phyloP scores from a whole-genome alignment of 2,113 vertebrate species.

The Anthoscopus minutus region DNA sequence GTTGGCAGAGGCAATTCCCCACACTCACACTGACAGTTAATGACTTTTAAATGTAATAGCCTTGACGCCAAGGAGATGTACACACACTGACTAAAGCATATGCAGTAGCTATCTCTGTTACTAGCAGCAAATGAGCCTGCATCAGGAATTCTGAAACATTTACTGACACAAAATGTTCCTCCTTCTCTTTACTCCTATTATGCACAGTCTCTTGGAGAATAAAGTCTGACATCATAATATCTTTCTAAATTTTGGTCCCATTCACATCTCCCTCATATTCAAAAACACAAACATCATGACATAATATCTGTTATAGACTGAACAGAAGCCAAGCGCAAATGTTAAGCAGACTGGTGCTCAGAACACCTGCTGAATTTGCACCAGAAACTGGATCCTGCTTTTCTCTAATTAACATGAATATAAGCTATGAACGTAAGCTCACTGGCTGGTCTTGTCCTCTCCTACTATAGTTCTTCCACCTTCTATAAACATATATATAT shows the following conservation, averaged over 20 bases:
- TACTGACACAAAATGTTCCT: background rate
- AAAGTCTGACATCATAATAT: background rate
- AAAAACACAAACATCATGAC: background rate
- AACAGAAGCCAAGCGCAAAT: background rate
- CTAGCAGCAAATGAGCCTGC: background rate
- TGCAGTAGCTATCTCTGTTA: background rate
- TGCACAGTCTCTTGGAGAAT: background rate
- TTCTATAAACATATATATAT: background rate
- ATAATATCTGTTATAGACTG: background rate
- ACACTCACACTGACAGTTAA: background rate
- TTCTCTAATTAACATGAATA: background rate
- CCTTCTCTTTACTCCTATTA: background rate
- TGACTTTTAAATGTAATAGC: background rate
- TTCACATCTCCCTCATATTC: background rate
- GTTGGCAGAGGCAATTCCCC: background rate
- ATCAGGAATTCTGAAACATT: background rate
- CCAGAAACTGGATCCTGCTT: background rate
- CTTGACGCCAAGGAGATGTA: background rate
- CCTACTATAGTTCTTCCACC: background rate
- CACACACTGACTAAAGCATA: background rate
- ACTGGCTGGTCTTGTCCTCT: background rate
- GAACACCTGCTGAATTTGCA: background rate
- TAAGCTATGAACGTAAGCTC: background rate
- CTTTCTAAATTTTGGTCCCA: background rate
- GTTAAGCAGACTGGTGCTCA: background rate